Evolutionary conservation across 2,888 invertebrate species (phyloP).

Genomic region (Phania funesta): DNA sequence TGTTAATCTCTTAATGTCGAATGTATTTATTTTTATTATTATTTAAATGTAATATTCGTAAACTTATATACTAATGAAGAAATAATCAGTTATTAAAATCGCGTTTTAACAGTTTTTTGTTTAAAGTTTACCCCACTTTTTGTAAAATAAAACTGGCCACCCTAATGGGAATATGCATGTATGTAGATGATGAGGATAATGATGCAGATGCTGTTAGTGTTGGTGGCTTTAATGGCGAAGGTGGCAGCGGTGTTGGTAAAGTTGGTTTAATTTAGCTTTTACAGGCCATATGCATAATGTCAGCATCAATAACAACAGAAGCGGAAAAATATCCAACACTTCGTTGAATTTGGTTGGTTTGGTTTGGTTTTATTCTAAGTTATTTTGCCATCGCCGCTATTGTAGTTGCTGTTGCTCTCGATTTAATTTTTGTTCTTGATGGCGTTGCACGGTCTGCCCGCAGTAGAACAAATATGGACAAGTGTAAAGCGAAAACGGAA

Average conservation of each 20-base stretch:
- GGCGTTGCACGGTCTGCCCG: background rate
- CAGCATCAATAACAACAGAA: constrained; percentile 56
- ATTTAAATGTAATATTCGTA: no score
- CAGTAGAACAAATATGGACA: constrained; percentile 30
- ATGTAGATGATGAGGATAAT: background rate
- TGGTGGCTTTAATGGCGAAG: background rate
- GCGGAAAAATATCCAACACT: constrained; percentile 50
- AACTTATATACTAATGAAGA: no score
- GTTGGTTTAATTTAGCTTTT: constrained; percentile 52
- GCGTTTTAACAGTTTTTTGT: no score
- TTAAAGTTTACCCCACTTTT: no score
- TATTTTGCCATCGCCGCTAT: background rate
- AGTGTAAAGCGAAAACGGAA: constrained; percentile 27
- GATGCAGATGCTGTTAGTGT: background rate
- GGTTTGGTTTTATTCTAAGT: constrained; percentile 26
- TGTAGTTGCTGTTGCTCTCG: background rate
- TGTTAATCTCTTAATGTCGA: no score
- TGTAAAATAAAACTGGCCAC: no score
- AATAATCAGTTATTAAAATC: no score
- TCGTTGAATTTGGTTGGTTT: constrained; percentile 28
- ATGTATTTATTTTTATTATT: no score
- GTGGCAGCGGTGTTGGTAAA: constrained; percentile 30
- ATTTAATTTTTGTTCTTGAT: constrained; percentile 2
- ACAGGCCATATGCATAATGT: constrained; percentile 52
- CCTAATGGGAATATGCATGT: background rate